Evolutionary conservation across 1,140 invertebrate genomes (phyloP), one percentile per base, ranked within the genome.

Genomic region (Diorhabda elongata): DNA sequence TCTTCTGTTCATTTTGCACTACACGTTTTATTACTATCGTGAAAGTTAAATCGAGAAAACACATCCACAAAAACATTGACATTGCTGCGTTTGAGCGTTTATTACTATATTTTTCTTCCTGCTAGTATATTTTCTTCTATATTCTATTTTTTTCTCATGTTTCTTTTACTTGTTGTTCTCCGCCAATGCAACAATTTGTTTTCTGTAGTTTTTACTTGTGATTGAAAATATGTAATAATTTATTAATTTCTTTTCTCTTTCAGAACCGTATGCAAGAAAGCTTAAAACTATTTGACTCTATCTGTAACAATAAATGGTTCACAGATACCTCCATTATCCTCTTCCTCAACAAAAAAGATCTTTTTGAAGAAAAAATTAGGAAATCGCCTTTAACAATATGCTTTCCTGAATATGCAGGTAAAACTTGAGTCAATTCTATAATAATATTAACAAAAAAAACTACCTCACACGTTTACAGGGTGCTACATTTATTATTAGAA

Each of bases 221-320:
- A 26, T 26, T 26, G 26, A 26, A 26, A 26, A 26, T 26, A 26
- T 26, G 26, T 26, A 26, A 26, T 1, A 26, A 26, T 26, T 26
- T 26, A 26, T 26, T 26, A 26, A 26, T 26, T 26, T 26, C 2
- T 62, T 66, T 41, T 69, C 3, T 26, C 58, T 84, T 78, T 74
- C 82, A 85, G 87, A 92, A 93, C 81, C 85, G 90, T 62, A 92
- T 92, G 91, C 93, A 96, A 78, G 96, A 98, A 81, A 96, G 93
- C 60, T 89, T 98, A 84, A 97, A 97, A 81, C 83, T 98, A 44
- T 98, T 98, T 83, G 96, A 98, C 84, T 94, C 92, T 3, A 98
- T 98, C 79, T 98, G 96, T 82, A 98, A 98, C 83, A 97, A 96
- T 81, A 98, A 98, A 84, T 98, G 96, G 96, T 98, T 98, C 81